These are phyloP conservation scores for Xestia ashworthii DNA, from an alignment of 2,888 invertebrate genomes.

Conservation along the genomic window DNA sequence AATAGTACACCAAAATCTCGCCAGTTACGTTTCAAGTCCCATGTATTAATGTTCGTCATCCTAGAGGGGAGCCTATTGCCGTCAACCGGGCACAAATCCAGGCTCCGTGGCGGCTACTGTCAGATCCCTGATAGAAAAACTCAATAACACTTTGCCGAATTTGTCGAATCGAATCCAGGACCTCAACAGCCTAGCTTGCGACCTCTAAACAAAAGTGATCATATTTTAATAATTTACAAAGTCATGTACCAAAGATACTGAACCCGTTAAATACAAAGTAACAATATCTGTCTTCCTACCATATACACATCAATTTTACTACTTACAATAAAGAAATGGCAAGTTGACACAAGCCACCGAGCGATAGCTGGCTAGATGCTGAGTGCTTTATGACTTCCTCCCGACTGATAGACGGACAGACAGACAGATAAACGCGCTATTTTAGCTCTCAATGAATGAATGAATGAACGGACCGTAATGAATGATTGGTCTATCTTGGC, in stretches of 20 bases:
- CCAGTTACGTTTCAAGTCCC: too few species aligned
- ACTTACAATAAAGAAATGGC: constrained; percentile 73
- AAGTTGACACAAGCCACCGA: constrained; percentile 77
- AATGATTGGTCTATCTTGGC: constrained; percentile 75
- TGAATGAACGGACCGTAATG: constrained; percentile 79
- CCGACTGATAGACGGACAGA: constrained; percentile 66
- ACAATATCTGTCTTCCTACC: constrained; percentile 46
- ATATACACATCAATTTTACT: constrained; percentile 56
- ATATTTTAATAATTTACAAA: constrained; percentile 2
- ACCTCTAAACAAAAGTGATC: neutral
- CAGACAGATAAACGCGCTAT: constrained; percentile 83
- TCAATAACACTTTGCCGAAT: too few species aligned
- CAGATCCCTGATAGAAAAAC: too few species aligned
- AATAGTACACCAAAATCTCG: too few species aligned
- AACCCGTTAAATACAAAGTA: constrained; percentile 38
- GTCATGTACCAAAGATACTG: neutral
- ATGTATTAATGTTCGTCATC: too few species aligned
- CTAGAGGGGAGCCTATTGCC: too few species aligned
- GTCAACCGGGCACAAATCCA: too few species aligned
- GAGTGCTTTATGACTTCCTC: constrained; percentile 89
- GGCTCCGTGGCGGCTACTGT: too few species aligned
- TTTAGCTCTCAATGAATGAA: constrained; percentile 74
- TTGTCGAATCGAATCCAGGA: too few species aligned
- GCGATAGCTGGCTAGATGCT: constrained; percentile 76
- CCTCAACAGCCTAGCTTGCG: too few species aligned